Evolutionary conservation across 1,140 invertebrate species (phyloP).

Genomic region (Eueides isabella): DNA sequence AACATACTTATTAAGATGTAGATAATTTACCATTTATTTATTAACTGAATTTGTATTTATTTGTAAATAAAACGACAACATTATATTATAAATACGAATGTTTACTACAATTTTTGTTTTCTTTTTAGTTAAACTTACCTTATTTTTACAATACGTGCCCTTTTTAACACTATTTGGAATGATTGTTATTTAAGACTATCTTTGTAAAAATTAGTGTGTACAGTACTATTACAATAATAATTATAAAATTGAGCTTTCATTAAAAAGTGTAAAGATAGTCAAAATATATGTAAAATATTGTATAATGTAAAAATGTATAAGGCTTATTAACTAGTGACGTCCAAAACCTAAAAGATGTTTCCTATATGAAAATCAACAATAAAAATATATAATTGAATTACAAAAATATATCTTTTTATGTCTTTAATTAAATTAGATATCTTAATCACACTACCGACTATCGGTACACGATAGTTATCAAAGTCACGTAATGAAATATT

Average conservation of each 20-base stretch:
- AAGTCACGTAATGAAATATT: constrained; percentile 21
- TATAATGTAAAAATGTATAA: constrained; percentile 12
- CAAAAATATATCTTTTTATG: constrained; percentile 9
- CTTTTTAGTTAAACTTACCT: constrained; percentile 41
- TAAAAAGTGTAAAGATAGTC: constrained; percentile 12
- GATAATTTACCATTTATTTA: constrained; percentile 83
- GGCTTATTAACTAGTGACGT: constrained; percentile 14
- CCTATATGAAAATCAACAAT: constrained; percentile 11
- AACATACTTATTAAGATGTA: constrained; percentile 82
- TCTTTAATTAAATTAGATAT: background rate
- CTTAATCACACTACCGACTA: background rate
- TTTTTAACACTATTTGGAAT: constrained; percentile 3
- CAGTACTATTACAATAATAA: constrained; percentile 2
- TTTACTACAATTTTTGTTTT: constrained; percentile 80
- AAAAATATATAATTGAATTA: constrained; percentile 11
- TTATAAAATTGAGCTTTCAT: constrained; percentile 12
- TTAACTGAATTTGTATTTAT: constrained; percentile 83
- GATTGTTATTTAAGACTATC: constrained; percentile 8
- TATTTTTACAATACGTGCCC: constrained; percentile 45
- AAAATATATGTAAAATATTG: constrained; percentile 10
- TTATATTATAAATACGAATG: constrained; percentile 83
- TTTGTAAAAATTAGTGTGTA: background rate
- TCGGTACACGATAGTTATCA: background rate
- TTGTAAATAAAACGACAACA: constrained; percentile 82
- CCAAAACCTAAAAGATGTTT: constrained; percentile 14